Evolutionary conservation across 2,888 invertebrate species (phyloP).

Genomic region (Coleophora deauratella): DNA sequence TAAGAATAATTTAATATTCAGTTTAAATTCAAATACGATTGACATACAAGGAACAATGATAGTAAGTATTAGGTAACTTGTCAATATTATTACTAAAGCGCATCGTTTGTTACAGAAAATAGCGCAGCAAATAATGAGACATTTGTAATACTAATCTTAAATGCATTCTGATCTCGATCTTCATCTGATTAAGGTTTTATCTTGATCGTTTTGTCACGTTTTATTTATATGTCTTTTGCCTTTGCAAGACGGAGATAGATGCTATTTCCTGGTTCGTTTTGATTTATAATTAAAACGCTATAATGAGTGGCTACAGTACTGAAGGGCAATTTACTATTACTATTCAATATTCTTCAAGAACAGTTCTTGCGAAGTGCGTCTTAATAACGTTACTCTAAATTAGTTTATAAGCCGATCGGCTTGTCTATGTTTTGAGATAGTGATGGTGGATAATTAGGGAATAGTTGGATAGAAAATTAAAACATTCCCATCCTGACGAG

Average conservation of each 20-base stretch:
- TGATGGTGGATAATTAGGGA: too few species aligned
- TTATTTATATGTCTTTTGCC: conserved; percentile 22
- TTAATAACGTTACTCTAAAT: neutral
- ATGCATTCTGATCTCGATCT: conserved; percentile 50
- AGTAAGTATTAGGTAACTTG: too few species aligned
- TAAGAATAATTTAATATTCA: too few species aligned
- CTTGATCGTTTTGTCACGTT: conserved; percentile 54
- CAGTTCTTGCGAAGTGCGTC: conserved; percentile 25
- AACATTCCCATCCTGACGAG: too few species aligned
- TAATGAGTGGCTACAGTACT: conserved; percentile 46
- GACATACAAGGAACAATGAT: too few species aligned
- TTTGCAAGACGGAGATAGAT: conserved; percentile 34
- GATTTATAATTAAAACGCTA: conserved; percentile 47
- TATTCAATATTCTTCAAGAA: too few species aligned
- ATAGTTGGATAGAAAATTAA: too few species aligned
- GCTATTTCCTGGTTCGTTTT: conserved; percentile 37
- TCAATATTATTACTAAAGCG: conserved; percentile 27
- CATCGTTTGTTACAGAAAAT: conserved; percentile 31
- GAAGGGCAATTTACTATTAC: conserved; percentile 40
- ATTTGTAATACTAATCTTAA: conserved; percentile 50
- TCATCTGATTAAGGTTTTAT: conserved; percentile 48
- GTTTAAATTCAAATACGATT: too few species aligned
- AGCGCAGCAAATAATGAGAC: conserved; percentile 53
- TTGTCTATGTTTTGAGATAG: neutral
- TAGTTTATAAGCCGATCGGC: neutral